Evolutionary conservation across 2,797 vertebrate genomes (phyloP).

Genomic region (Gambusia yucatana): DNA sequence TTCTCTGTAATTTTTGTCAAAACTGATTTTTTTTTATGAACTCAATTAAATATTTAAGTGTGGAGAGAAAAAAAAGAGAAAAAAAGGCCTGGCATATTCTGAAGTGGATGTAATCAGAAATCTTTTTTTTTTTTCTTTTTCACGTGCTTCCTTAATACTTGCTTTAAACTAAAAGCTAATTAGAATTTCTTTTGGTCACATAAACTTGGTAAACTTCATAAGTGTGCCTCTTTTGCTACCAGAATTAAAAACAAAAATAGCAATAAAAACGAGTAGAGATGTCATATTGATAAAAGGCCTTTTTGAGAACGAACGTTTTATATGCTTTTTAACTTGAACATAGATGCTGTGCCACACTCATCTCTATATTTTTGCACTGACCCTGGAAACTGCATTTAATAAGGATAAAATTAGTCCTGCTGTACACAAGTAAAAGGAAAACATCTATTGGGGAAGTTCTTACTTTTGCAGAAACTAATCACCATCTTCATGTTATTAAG

Average conservation of each 20-base stretch:
- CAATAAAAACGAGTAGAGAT: neutral
- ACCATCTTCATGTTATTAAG: neutral
- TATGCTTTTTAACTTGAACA: neutral
- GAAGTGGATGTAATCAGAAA: neutral
- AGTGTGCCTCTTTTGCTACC: neutral
- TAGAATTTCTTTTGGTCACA: neutral
- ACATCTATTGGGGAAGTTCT: neutral
- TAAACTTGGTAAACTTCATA: neutral
- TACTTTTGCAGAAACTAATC: neutral
- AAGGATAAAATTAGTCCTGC: neutral
- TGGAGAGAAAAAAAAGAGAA: no score
- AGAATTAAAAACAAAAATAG: neutral
- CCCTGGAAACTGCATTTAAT: neutral
- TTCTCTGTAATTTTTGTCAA: neutral
- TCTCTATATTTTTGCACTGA: neutral
- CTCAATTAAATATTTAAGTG: neutral
- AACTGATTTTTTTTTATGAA: neutral
- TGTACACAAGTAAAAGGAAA: neutral
- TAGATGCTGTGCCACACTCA: neutral
- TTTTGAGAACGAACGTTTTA: neutral
- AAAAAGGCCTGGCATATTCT: neutral
- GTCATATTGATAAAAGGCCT: neutral
- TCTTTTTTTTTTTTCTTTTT: neutral
- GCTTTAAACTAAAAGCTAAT: neutral
- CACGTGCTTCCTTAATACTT: neutral